Percentiles rank a stretch among this genome's conserved stretches.
phyloP scores from a whole-genome alignment of 2,888 invertebrate species.

The Drosophila testacea region DNA sequence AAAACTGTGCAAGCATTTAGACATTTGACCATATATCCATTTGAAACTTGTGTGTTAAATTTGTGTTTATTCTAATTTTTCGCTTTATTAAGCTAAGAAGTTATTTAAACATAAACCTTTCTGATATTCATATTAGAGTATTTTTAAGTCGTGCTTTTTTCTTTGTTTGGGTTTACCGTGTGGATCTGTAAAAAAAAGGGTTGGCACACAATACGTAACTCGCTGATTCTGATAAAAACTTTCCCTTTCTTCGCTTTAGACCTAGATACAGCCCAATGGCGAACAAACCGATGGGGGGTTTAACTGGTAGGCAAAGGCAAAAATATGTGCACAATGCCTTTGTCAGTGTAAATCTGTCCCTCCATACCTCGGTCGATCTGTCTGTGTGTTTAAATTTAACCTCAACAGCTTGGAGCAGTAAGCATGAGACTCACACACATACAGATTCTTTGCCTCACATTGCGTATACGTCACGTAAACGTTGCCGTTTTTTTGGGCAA shows the following conservation, averaged over 20 bases:
- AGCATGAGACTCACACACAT: constrained; percentile 37
- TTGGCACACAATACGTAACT: constrained; percentile 37
- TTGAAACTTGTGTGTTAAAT: too few relatives aligned
- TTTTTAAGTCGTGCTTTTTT: neutral
- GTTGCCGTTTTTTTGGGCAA: constrained; percentile 24
- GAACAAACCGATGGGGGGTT: constrained; percentile 8
- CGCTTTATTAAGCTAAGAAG: neutral
- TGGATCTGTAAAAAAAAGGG: neutral
- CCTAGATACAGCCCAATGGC: constrained; percentile 4
- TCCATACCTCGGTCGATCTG: constrained; percentile 1
- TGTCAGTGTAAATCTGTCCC: constrained; percentile 21
- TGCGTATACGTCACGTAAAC: constrained; percentile 47
- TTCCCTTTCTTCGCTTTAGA: neutral
- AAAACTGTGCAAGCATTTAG: neutral
- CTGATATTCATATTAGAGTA: neutral
- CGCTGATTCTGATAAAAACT: constrained; percentile 30
- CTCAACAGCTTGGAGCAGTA: constrained; percentile 59
- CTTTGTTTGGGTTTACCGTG: neutral
- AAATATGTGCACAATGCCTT: constrained; percentile 50
- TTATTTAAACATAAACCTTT: neutral
- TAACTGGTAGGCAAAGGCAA: neutral
- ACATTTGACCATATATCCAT: too few relatives aligned
- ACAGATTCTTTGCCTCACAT: constrained; percentile 17
- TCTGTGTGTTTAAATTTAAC: constrained; percentile 54
- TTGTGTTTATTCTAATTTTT: too few relatives aligned